Evolutionary conservation across 2,113 vertebrate genomes (phyloP), one percentile per base, ranked within the genome.

Genomic region (Scomber colias): DNA sequence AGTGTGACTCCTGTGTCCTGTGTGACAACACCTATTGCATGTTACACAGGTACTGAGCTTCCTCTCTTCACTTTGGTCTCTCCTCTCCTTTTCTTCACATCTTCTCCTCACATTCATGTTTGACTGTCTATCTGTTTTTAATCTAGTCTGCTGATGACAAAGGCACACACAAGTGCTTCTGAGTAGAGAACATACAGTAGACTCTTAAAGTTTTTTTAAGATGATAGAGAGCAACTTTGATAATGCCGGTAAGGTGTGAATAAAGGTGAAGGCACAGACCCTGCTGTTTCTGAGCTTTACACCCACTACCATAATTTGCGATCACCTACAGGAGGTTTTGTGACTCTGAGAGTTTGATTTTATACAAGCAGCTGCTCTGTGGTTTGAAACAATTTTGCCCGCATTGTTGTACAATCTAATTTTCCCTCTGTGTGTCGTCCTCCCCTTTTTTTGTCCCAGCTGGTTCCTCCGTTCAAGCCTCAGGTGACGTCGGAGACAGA

Each of bases 401-500:
- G 7, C 27, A 19, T 56, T 45, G n/a, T 12, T 19, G 14, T 59
- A n/a, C 27, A 24, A 24, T 48, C 51, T 68, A 48, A 31, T 59
- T 66, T 65, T 12, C 46, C 11, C 11, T 54, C 44, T 70, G 9
- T 49, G 49, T 79, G 44, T 82, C 81, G 72, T 73, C 30, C 49
- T 71, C 59, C 11, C 66, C 11, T 80, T 82, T 77, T 77, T 79
- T 60, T 71, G 45, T 59, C 63, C 30, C 90, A 96, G 95, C 90
- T 96, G 89, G 81, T 94, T 76, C 95, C 95, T 83, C 95, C 95
- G 31, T 96, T 96, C 91, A 95, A 94, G 94, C 95, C 95, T 92
- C 95, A 96, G 92, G 95, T 96, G 89, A 94, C 94, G 11, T 96
- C 95, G 11, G 95, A 96, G 91, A 96, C 95, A 11, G 95, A 96